Evolutionary conservation across 2,797 vertebrate species (phyloP), one percentile per base, ranked within the genome.

Genomic region (Lophotriccus pileatus): DNA sequence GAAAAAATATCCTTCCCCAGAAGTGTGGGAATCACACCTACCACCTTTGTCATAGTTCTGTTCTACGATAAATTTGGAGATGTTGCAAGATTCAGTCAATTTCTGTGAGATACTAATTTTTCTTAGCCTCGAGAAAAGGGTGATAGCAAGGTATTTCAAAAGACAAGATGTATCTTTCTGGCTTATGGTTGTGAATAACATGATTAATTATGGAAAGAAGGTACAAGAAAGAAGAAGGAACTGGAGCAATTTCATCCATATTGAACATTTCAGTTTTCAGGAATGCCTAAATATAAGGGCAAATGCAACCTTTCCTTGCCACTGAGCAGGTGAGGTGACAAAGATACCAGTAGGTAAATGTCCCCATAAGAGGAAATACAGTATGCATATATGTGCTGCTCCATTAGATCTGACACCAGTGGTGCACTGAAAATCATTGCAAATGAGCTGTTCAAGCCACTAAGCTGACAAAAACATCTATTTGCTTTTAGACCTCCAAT

Each of bases 241-340:
- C 17, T 36, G 59, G 83, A 75, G 10, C 15, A 59, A 19, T n/a
- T 20, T 85, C 15, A n/a, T 12, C 18, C 39, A 8, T 53, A 19
- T 41, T 34, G 30, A 67, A 44, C 17, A 46, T 41, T 53, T 63
- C 36, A 72, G 19, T 58, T 76, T 76, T 44, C 63, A 76, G n/a
- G 39, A 63, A 2, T 22, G 6, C 44, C n/a, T 53, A 75, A 59
- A 85, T 7, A n/a, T 52, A 78, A 66, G 28, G 49, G 14, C 12
- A 90, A 76, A 74, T 20, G 12, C 10, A 67, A 37, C 6, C 5
- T 37, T 67, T n/a, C n/a, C 32, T 39, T 76, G 30, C 27, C 21
- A 25, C 27, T 43, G 20, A 16, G 18, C 2, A 1, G 7, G 32
- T 6, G 41, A 4, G 2, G 17, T n/a, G 19, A n/a, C n/a, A 63